Evolutionary conservation across 2,797 vertebrate species (phyloP).

Genomic region (Heteromormyrus szaboi): DNA sequence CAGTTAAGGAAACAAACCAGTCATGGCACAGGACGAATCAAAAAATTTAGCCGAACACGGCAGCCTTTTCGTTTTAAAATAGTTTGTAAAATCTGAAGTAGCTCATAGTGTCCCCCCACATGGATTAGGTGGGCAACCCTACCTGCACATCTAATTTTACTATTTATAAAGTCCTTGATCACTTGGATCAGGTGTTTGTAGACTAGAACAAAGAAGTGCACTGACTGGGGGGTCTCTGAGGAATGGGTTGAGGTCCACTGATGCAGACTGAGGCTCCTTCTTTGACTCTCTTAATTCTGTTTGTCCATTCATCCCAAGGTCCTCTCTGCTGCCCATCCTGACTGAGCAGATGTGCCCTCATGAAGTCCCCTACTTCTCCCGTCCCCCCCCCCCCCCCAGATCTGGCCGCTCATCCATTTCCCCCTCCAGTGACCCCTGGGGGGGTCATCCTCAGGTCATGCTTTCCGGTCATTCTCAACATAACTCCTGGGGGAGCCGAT

Average conservation of each 20-base stretch:
- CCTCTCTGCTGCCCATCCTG: background rate
- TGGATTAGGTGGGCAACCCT: background rate
- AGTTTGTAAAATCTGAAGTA: background rate
- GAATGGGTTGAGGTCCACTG: background rate
- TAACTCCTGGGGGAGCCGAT: constrained; percentile 30
- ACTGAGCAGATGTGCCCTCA: background rate
- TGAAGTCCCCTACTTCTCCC: background rate
- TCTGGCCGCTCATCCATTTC: background rate
- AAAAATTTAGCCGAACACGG: background rate
- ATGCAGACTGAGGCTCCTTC: background rate
- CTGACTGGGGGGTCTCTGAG: background rate
- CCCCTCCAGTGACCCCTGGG: background rate
- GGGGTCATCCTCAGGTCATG: background rate
- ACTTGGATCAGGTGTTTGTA: background rate
- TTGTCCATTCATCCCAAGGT: background rate
- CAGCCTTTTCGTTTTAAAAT: background rate
- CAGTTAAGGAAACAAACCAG: background rate
- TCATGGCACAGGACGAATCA: background rate
- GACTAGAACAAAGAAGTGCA: background rate
- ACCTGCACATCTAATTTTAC: background rate
- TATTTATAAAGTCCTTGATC: background rate
- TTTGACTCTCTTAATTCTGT: background rate
- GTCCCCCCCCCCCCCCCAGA: background rate
- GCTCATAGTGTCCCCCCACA: background rate
- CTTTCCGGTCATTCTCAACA: constrained; percentile 43